Conservation (phyloP, 2,113 vertebrate genomes). For the Barbus barbus region DNA sequence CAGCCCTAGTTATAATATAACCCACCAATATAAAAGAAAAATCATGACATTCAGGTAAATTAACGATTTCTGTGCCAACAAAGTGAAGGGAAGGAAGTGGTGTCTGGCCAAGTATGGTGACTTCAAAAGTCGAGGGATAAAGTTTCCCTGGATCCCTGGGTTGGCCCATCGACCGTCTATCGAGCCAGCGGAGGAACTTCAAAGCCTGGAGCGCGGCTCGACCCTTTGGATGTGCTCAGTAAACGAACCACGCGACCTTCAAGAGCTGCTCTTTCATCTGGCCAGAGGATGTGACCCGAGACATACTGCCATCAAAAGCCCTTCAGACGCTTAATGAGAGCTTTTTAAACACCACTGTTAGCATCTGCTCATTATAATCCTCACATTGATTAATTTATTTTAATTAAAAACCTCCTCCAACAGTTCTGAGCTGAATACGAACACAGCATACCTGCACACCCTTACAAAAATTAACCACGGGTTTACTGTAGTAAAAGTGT, state of each 20-base stretch:
- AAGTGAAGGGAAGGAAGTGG: too few relatives aligned
- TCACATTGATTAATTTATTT: background rate
- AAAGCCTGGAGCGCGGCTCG: conserved; percentile 30
- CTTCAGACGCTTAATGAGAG: conserved; percentile 45
- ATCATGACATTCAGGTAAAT: background rate
- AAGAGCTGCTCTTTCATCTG: conserved; percentile 40
- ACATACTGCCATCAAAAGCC: background rate
- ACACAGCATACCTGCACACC: background rate
- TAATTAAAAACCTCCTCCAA: conserved; percentile 4
- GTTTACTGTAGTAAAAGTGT: too few relatives aligned
- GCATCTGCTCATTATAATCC: conserved; percentile 29
- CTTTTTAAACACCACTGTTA: conserved; percentile 32
- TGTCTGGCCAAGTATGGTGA: too few relatives aligned
- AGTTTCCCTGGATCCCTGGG: conserved; percentile 16
- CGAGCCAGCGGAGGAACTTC: conserved; percentile 23
- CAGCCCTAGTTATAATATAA: too few relatives aligned
- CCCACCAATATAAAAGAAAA: too few relatives aligned
- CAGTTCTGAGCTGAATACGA: background rate
- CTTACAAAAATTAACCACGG: too few relatives aligned
- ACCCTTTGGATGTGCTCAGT: conserved; percentile 41
- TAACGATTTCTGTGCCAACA: background rate
- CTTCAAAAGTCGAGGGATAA: background rate
- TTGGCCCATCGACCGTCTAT: conserved; percentile 35
- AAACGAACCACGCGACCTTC: conserved; percentile 45
- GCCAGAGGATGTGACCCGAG: conserved; percentile 22